Base-by-base conservation (phyloP, 1,140 invertebrate species). In the Bombus confusus region DNA sequence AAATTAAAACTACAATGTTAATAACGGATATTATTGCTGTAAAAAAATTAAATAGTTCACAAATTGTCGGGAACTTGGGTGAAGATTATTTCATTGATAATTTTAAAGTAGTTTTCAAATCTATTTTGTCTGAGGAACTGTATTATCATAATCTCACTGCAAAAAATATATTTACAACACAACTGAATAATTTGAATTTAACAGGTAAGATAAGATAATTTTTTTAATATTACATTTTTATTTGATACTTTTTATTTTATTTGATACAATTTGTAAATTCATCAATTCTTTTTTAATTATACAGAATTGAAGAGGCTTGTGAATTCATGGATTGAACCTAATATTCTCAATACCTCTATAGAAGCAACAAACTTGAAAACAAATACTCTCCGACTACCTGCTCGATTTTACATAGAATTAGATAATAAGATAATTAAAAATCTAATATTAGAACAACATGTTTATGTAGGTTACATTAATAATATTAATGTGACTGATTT, bases 401-500 rank as follows among this genome's bases (percentile, higher is more conserved):
- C 52, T 31, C 68, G 71, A 12, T 86, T 94, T 5, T 75, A 86
- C 37, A n/a, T 84, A 37, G 66, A 86, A 39, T 68, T 89, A 43
- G 89, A 87, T 8, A 52, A 52, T 31, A 71, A 4, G 3, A 73
- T 77, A 84, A 74, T 92, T 57, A 85, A 74, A 72, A 92, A 91
- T 57, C 43, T 92, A 13, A 73, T 87, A 4, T 37, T 87, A 10
- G 85, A 91, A 66, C 75, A 57, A 72, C 88, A 93, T 77, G 62
- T 88, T 37, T 25, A 83, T 31, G 82, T 92, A 18, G 64, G 39
- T 13, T 89, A 31, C 15, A 87, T 94, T 28, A 93, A 94, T 75
- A 62, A 72, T 12, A 47, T 93, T 52, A 62, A 92, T 79, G 57
- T 93, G 39, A 59, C 59, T 31, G 47, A 89, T 39, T 92, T 94